A percentile compares a stretch with the other conserved stretches of the same genome.
These are phyloP conservation scores for Albula goreensis DNA, from an alignment of 2,113 vertebrate species.

Conservation along the genomic window DNA sequence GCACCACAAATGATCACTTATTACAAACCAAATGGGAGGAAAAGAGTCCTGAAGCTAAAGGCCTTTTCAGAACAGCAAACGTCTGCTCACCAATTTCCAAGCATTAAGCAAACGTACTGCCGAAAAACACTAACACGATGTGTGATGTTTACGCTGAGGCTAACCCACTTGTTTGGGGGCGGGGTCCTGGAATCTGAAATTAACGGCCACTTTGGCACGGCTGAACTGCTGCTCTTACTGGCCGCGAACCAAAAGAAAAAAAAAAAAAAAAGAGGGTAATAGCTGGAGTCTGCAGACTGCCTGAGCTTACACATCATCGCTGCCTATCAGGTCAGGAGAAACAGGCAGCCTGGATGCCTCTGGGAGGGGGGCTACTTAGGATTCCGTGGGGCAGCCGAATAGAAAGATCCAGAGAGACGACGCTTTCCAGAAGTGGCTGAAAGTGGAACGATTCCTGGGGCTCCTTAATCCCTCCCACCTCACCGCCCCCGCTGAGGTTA, in stretches of 20 bases:
- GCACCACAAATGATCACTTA: background rate
- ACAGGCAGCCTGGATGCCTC: background rate
- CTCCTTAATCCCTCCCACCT: background rate
- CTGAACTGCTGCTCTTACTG: background rate
- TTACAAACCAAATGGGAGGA: background rate
- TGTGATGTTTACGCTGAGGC: background rate
- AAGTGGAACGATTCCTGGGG: background rate
- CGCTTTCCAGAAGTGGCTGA: too few species aligned
- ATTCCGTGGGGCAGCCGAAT: background rate
- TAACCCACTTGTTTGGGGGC: background rate
- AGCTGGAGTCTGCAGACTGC: too few species aligned
- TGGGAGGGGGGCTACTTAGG: background rate
- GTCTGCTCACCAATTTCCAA: background rate
- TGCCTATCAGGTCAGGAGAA: background rate
- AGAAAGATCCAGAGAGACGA: background rate
- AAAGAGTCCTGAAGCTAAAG: background rate
- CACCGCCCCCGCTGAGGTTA: background rate
- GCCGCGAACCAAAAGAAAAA: background rate
- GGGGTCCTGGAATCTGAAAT: background rate
- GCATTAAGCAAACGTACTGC: background rate
- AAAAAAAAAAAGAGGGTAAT: background rate
- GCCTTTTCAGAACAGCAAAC: background rate
- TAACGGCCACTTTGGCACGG: background rate
- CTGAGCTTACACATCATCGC: background rate
- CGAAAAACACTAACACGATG: background rate